Conservation (phyloP, 2,888 invertebrate genomes). For the Apodemia mormo region DNA sequence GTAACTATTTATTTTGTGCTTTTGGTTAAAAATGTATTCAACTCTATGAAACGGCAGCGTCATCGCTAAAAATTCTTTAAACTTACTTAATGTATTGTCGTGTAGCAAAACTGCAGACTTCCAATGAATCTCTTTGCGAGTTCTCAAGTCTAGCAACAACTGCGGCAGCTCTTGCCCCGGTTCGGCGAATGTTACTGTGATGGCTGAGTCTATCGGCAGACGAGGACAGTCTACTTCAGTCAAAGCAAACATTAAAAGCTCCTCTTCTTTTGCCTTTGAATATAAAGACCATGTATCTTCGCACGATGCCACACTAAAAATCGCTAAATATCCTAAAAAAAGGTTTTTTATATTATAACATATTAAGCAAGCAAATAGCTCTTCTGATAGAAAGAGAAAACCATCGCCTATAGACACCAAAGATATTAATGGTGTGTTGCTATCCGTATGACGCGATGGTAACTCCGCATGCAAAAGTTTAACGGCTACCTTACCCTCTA, state of each 20-base stretch:
- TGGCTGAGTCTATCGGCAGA: slow-evolving; percentile 84
- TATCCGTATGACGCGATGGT: too few relatives aligned
- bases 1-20: too few relatives aligned
- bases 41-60: too few relatives aligned
- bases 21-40: too few relatives aligned
- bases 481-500: too few relatives aligned
- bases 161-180: slow-evolving; percentile 89
- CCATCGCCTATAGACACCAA: too few relatives aligned
- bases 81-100: slow-evolving; percentile 86
- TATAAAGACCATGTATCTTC: slow-evolving; percentile 88
- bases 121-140: slow-evolving; percentile 85
- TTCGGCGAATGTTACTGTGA: slow-evolving; percentile 86
- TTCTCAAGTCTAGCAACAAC: slow-evolving; percentile 87
- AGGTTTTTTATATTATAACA: too few relatives aligned
- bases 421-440: too few relatives aligned
- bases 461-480: too few relatives aligned
- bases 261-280: slow-evolving; percentile 82
- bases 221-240: slow-evolving; percentile 91
- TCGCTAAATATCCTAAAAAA: slow-evolving; percentile 84
- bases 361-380: too few relatives aligned
- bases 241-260: slow-evolving; percentile 86
- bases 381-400: too few relatives aligned
- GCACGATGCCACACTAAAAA: slow-evolving; percentile 89
- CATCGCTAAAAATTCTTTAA: too few relatives aligned
- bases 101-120: slow-evolving; percentile 86